Conservation (phyloP, 2,888 invertebrate species). For the Cabera pusaria region DNA sequence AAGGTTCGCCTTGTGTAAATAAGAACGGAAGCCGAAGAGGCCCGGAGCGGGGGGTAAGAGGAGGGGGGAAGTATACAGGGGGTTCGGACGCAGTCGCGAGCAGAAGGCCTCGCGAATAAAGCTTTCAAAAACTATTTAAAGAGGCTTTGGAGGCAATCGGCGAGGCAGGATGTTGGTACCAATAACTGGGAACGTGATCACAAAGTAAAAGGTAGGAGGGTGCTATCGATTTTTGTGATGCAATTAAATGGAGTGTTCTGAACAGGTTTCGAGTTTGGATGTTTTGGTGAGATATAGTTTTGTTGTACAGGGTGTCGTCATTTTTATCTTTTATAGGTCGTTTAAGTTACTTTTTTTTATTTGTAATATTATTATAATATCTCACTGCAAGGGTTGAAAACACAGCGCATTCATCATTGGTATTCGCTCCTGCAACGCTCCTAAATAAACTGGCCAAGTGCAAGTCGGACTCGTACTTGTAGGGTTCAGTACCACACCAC, state of each 20-base stretch:
- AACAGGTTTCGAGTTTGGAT: slow-evolving; percentile 2
- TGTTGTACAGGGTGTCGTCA: too few relatives aligned
- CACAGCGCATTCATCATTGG: too few relatives aligned
- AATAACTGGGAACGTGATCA: slow-evolving; percentile 29
- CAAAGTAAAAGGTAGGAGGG: slow-evolving; percentile 19
- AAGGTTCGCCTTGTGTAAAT: slow-evolving; percentile 68
- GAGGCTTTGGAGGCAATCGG: slow-evolving; percentile 67
- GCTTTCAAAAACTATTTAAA: slow-evolving; percentile 75
- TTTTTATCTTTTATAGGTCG: too few relatives aligned
- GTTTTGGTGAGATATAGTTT: not conserved
- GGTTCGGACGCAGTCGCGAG: slow-evolving; percentile 44
- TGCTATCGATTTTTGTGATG: slow-evolving; percentile 13
- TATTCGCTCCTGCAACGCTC: too few relatives aligned
- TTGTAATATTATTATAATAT: too few relatives aligned
- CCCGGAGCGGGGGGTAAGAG: slow-evolving; percentile 30
- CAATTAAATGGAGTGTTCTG: slow-evolving; percentile 14
- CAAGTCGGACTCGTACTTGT: too few relatives aligned
- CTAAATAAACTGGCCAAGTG: too few relatives aligned
- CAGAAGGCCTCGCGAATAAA: slow-evolving; percentile 54
- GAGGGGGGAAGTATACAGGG: slow-evolving; percentile 8
- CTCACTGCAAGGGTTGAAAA: too few relatives aligned
- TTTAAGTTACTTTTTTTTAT: too few relatives aligned
- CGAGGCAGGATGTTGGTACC: slow-evolving; percentile 35
- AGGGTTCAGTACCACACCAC: too few relatives aligned
- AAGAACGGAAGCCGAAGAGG: slow-evolving; percentile 53